These are phyloP conservation scores for Armadillidium nasatum DNA, from an alignment of 1,140 invertebrate genomes.

Conservation along the genomic window DNA sequence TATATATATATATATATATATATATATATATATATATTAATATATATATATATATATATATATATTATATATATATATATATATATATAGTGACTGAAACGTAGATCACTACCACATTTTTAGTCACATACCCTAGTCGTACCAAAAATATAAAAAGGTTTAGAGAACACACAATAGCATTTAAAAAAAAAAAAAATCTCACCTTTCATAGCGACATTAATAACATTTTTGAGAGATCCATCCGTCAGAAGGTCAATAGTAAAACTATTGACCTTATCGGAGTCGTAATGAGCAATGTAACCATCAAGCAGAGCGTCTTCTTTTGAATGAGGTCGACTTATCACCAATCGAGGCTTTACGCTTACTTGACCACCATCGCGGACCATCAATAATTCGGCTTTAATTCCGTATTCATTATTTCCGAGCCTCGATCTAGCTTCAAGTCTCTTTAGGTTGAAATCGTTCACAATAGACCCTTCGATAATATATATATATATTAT, in stretches of 20 bases:
- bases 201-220: not conserved
- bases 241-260: conserved; percentile 2
- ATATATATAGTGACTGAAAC: too few relatives aligned
- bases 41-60: too few relatives aligned
- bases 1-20: too few relatives aligned
- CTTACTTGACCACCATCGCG: not conserved
- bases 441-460: not conserved
- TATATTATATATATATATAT: too few relatives aligned
- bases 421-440: not conserved
- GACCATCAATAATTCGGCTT: not conserved
- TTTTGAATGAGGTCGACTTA: not conserved
- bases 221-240: not conserved
- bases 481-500: too few relatives aligned
- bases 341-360: not conserved
- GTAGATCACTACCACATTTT: too few relatives aligned
- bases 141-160: too few relatives aligned
- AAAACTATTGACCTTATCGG: conserved; percentile 5
- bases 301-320: conserved; percentile 7
- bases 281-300: not conserved
- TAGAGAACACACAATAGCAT: too few relatives aligned
- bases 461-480: not conserved
- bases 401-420: not conserved
- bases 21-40: too few relatives aligned
- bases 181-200: not conserved
- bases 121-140: too few relatives aligned